Base-by-base conservation (phyloP, 2,113 vertebrate genomes). In the Cacatua alba region DNA sequence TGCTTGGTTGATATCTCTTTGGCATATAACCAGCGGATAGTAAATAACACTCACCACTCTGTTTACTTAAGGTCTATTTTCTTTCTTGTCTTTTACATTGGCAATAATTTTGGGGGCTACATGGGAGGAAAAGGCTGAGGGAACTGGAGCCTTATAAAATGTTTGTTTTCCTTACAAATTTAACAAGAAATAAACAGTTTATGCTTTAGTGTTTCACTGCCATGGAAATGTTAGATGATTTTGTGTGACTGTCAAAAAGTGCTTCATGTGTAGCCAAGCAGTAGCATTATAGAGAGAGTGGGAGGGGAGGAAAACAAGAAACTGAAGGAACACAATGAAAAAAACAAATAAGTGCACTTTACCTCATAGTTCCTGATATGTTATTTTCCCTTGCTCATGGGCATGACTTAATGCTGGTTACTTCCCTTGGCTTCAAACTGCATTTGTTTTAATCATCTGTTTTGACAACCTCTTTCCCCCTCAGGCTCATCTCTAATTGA, bases 1-100 rank as follows among this genome's bases (percentile, higher is more conserved):
- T 98, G 92, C 96, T 95, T 95, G 94, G 85, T 97, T 94, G 49
- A 92, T 97, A 98, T 97, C 95, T 97, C 96, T 90, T 94, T 98
- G 98, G 97, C 98, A 91, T 88, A 85, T 94, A 97, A 97, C 98
- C 98, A 98, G 82, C 1, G 26, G 94, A 96, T 96, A 97, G 97
- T 98, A 98, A 98, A 98, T 98, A 98, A 97, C 95, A 96, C 87
- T 95, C 96, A 97, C 26, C 2, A 53, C 95, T 96, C 89, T 94
- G 97, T 97, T 98, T 98, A 96, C 95, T 98, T 97, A 97, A 97
- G 94, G 94, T 96, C 97, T 96, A 59, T 95, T 98, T 97, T 97
- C 94, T 92, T 88, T 96, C 93, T 95, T 93, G 95, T 94, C 92
- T 96, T 97, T 95, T 92, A 90, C 70, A 33, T 79, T 88, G 92